Conservation (phyloP, 2,113 vertebrate genomes). For the Ranitomeya variabilis region DNA sequence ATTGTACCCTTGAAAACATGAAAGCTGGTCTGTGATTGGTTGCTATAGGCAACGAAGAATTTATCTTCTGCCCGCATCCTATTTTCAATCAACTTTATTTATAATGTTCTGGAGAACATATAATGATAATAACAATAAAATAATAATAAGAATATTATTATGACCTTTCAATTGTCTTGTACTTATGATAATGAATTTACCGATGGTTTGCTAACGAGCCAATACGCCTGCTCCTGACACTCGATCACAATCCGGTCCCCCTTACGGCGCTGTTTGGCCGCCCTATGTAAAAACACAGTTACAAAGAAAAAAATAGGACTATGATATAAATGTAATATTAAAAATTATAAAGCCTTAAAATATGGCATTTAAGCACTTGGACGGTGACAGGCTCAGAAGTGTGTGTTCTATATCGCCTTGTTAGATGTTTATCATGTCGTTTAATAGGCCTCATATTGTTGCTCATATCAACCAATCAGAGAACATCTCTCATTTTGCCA, state of each 20-base stretch:
- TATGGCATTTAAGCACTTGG: too few relatives aligned
- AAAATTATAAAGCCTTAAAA: neutral
- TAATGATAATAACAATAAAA: neutral
- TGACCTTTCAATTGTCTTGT: too few relatives aligned
- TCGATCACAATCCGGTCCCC: constrained; percentile 91
- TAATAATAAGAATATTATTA: too few relatives aligned
- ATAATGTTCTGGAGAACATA: neutral
- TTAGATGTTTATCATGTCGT: neutral
- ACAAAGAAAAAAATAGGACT: neutral
- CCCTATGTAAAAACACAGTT: constrained; percentile 69
- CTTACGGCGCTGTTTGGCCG: constrained; percentile 87
- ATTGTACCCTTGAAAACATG: too few relatives aligned
- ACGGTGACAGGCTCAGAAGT: too few relatives aligned
- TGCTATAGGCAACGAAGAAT: too few relatives aligned
- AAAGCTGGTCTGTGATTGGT: too few relatives aligned
- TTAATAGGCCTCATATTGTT: neutral
- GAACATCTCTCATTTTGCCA: neutral
- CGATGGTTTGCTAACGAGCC: constrained; percentile 91
- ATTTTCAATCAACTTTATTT: constrained; percentile 8
- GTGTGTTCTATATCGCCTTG: neutral
- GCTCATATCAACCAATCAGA: neutral
- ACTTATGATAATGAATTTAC: constrained; percentile 69
- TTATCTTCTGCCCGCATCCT: neutral
- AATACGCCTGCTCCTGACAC: constrained; percentile 92
- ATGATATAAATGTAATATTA: neutral